Evolutionary conservation across 92 coral and sea anemone species (phyloP), one percentile per base, ranked within the genome.

Genomic region (Porites evermanni): DNA sequence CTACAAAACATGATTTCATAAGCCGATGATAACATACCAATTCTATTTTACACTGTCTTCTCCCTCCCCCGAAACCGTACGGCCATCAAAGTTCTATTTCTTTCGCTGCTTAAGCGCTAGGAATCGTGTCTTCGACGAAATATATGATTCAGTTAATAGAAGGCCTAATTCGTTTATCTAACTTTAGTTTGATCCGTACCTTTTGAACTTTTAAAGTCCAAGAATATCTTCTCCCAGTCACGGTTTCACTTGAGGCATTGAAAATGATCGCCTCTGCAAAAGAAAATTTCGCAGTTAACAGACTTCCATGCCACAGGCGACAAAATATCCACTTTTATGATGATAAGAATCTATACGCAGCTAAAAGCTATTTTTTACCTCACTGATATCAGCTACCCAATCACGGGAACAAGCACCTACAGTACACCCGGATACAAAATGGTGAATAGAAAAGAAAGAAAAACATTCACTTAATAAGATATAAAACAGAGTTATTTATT

Each of bases 291-390:
- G 13, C 16, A 56, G 61, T 56, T 56, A 1, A 38, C 47, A 38
- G 4, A 3, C 29, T 66, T 66, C n/a, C 70, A 66, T 20, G 23
- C 47, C 72, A 24, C 17, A 67, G 44, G 44, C 67, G 44, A 67
- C 44, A 23, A 23, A 67, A 24, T 67, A 67, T 23, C 72, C 16
- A 67, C 72, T 8, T 67, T 16, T 21, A 67, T 24, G 61, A 56
- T 23, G 47, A 67, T 66, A 67, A 20, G 23, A 17, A 66, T 21
- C 70, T 66, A 6, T 8, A 19, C 8, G 12, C 20, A n/a, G 70
- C 47, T 67, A 23, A 67, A 67, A 67, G 72, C 72, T 67, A 56
- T 67, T 67, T 67, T 67, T 56, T 20, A n/a, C 6, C 18, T 63
- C 19, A 63, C 7, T 63, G 67, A 16, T 8, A 56, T 63, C 20